Base-by-base conservation (phyloP, 2,888 invertebrate genomes). In the Dolichomitus sp. region DNA sequence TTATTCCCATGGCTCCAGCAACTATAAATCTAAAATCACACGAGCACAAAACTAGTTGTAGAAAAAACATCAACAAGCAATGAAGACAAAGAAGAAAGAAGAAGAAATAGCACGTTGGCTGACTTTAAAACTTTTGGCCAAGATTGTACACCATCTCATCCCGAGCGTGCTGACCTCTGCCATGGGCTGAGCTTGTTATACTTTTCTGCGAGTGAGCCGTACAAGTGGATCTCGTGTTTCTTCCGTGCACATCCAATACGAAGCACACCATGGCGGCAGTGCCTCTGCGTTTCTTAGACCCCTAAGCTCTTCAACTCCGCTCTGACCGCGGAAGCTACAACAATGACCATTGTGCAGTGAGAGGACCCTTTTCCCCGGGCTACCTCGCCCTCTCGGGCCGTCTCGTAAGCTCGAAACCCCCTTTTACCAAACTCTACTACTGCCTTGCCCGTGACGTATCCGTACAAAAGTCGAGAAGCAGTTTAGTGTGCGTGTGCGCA, bases 341-440 rank as follows among this genome's bases (percentile, higher is more conserved):
- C 87, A 87, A 87, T 85, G 82, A 81, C 81, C 84, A 87, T 87
- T 87, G 86, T 86, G 84, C 78, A 69, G 23, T 33, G 50, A 37
- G 57, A 70, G 57, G 78, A 68, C 42, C 63, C 42, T 50, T 45
- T 63, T 79, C 78, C 48, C 61, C 57, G 50, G 40, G 70, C 79
- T 75, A 69, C 54, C 23, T 61, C 45, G 27, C 57, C 48, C 77
- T 73, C 76, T 65, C 37, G 45, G n/a, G 17, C 11, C 50, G 45
- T 77, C 57, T 72, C 81, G 66, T 52, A 80, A 73, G 73, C 65
- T 69, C 42, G 74, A 84, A 86, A 80, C 61, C 33, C 77, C 19
- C 50, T 72, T 76, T 61, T 54, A 45, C 72, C 17, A 65, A 70
- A 66, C 54, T 42, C 48, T 6, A 42, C 50, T 37, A 17, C 65